A percentile compares a stretch with the other conserved stretches of the same genome.
phyloP scores from a whole-genome alignment of 2,888 invertebrate genomes.

The Phyllotreta cruciferae region DNA sequence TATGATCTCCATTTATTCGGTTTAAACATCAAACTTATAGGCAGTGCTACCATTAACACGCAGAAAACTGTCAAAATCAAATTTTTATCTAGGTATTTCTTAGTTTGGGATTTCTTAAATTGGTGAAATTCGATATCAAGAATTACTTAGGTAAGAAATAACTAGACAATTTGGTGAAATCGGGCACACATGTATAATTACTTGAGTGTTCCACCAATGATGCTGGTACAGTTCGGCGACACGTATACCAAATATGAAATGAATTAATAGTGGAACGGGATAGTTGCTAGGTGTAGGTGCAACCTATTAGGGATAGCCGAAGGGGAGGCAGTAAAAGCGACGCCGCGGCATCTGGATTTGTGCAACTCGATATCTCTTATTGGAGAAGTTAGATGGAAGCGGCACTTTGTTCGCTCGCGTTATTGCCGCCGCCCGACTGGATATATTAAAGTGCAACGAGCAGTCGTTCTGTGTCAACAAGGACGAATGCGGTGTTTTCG shows the following conservation, averaged over 20 bases:
- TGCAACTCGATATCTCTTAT: conserved; percentile 29
- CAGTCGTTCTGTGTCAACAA: conserved; percentile 18
- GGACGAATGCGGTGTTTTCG: conserved; percentile 5
- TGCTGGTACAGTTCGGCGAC: no score
- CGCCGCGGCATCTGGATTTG: conserved; percentile 28
- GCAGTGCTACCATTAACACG: no score
- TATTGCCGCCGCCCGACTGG: conserved; percentile 15
- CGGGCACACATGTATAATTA: no score
- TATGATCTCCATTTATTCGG: no score
- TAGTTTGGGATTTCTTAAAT: no score
- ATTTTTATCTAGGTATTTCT: no score
- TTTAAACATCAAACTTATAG: no score
- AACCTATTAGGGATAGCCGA: conserved; percentile 26
- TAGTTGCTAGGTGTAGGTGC: conserved; percentile 19
- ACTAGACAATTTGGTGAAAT: no score
- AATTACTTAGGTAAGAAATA: no score
- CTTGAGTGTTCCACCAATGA: no score
- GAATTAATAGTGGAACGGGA: conserved; percentile 22
- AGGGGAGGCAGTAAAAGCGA: conserved; percentile 23
- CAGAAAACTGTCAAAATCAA: no score
- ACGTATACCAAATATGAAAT: conserved; percentile 17
- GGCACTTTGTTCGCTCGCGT: conserved; percentile 22
- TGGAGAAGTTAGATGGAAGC: conserved; percentile 27
- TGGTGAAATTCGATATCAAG: no score
- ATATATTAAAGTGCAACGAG: conserved; percentile 24